Conservation (phyloP, 2,113 vertebrate genomes). For the Glaucomys volans region DNA sequence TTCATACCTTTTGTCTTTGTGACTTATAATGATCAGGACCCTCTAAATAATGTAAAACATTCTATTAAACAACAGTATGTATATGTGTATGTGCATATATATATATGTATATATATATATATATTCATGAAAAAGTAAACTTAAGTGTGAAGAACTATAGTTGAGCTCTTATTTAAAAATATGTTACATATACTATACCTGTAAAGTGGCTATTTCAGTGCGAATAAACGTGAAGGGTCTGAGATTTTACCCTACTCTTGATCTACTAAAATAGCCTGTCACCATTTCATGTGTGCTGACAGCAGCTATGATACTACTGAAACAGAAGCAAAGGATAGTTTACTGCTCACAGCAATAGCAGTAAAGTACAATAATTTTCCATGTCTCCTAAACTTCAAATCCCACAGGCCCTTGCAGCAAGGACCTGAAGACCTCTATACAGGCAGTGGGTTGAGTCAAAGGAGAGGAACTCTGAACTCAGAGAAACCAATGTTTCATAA, state of each 20-base stretch:
- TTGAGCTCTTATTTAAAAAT: neutral
- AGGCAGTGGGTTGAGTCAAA: neutral
- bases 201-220: neutral
- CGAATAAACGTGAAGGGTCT: neutral
- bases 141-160: neutral
- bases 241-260: neutral
- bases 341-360: neutral
- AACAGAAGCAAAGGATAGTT: neutral
- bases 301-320: neutral
- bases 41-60: neutral
- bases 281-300: neutral
- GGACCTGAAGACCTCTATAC: too few relatives aligned
- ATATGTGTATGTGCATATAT: too few relatives aligned
- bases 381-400: neutral
- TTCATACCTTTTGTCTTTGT: neutral
- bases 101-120: too few relatives aligned
- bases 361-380: neutral
- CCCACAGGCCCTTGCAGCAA: neutral
- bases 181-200: neutral
- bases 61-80: neutral
- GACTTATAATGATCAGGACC: neutral
- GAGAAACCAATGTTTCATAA: neutral
- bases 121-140: neutral
- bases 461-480: neutral
- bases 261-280: neutral